These are phyloP conservation scores for Hycleus cichorii DNA, from an alignment of 1,140 invertebrate genomes.

Conservation along the genomic window DNA sequence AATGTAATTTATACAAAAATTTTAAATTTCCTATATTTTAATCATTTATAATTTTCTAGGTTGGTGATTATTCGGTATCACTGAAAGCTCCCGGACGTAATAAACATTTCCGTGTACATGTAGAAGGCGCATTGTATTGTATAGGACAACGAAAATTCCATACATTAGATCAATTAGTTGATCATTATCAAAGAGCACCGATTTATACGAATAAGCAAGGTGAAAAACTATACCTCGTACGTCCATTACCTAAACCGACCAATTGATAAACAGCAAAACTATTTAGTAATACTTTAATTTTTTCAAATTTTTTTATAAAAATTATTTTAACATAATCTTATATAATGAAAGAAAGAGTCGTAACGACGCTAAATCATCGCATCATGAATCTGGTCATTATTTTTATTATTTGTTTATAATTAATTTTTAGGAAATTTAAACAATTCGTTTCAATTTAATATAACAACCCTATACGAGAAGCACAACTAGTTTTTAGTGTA, in stretches of 20 bases:
- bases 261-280: slow-evolving; percentile 6
- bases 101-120: slow-evolving; percentile 98
- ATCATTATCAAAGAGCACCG: slow-evolving; percentile 96
- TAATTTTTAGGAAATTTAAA: too few species aligned
- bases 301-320: slow-evolving; percentile 6
- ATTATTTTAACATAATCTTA: not conserved
- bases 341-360: not conserved
- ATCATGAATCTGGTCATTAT: too few species aligned
- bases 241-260: slow-evolving; percentile 68
- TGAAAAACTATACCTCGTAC: slow-evolving; percentile 86
- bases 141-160: slow-evolving; percentile 98
- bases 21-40: not conserved
- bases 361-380: too few species aligned
- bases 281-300: too few species aligned
- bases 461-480: not conserved
- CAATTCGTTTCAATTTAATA: too few species aligned
- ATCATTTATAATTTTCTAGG: slow-evolving; percentile 48
- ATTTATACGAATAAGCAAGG: slow-evolving; percentile 97
- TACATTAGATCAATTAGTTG: slow-evolving; percentile 91
- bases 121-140: slow-evolving; percentile 87
- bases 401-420: too few species aligned
- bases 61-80: slow-evolving; percentile 97
- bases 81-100: slow-evolving; percentile 95
- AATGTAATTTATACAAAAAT: slow-evolving; percentile 58
- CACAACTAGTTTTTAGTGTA: slow-evolving; percentile 5